A percentile compares a stretch with the other conserved stretches of the same genome.
Conservation (phyloP, 2,797 vertebrate genomes). For the Galaxias olidus region DNA sequence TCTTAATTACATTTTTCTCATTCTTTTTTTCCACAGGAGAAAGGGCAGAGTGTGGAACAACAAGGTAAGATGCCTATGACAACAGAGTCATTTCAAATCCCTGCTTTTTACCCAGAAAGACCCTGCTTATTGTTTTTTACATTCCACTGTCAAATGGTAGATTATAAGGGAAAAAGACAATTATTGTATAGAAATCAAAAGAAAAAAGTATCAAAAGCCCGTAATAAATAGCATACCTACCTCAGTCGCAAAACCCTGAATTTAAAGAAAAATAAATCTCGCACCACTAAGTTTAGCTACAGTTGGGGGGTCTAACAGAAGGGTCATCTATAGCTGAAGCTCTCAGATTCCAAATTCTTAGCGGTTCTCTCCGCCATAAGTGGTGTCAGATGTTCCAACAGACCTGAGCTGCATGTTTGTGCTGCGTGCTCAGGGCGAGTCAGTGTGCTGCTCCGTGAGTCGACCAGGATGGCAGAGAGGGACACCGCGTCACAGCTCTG, state of each 20-base stretch:
- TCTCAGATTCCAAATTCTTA: no score
- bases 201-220: no score
- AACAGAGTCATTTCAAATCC: constrained; percentile 10
- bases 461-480: neutral
- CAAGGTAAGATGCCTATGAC: constrained; percentile 82
- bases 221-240: no score
- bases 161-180: no score
- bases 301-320: no score
- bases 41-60: constrained; percentile 94
- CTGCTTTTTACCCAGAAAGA: constrained; percentile 16
- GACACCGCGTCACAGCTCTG: neutral
- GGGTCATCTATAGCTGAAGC: no score
- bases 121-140: constrained; percentile 11
- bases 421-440: neutral
- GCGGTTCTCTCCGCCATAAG: no score
- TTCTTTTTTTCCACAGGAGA: constrained; percentile 79
- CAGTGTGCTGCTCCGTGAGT: neutral
- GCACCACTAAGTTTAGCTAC: no score
- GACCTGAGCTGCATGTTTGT: neutral
- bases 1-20: constrained; percentile 37
- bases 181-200: no score
- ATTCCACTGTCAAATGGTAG: neutral
- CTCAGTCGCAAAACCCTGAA: no score
- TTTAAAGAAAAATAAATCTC: no score
- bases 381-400: neutral